phyloP scores from a whole-genome alignment of 2,113 vertebrate genomes.

The Indri indri region DNA sequence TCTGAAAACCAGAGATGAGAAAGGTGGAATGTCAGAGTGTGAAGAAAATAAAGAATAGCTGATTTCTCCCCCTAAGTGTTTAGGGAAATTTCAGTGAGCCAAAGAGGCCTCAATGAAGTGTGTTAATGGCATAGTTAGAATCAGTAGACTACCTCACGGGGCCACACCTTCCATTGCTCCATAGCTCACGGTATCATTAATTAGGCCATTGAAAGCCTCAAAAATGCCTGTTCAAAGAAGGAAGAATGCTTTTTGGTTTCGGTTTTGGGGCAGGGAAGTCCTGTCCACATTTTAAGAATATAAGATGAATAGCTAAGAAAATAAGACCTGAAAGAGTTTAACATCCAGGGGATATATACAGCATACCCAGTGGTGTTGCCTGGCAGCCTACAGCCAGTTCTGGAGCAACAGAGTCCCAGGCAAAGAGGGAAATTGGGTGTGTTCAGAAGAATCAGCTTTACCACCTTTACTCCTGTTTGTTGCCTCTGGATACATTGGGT shows the following conservation, averaged over 20 bases:
- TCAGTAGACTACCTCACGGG: neutral
- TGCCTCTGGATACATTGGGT: neutral
- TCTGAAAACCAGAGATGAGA: constrained; percentile 38
- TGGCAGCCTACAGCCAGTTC: constrained; percentile 69
- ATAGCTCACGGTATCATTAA: neutral
- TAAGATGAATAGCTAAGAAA: constrained; percentile 49
- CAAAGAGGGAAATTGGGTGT: neutral
- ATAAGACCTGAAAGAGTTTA: constrained; percentile 61
- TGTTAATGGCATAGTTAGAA: neutral
- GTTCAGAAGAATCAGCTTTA: neutral
- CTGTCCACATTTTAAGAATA: constrained; percentile 1
- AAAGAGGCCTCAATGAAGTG: neutral
- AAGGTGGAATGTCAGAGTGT: constrained; percentile 19
- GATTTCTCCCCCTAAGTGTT: neutral
- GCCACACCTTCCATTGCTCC: neutral
- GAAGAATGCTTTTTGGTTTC: neutral
- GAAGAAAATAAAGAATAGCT: neutral
- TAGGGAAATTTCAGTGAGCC: neutral
- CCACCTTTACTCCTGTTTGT: neutral
- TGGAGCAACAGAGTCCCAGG: constrained; percentile 23
- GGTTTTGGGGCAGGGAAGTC: accelerated
- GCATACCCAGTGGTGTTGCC: constrained; percentile 69
- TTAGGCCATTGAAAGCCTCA: neutral
- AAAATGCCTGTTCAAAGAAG: neutral
- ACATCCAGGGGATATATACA: constrained; percentile 57